A percentile compares a stretch with the other conserved stretches of the same genome.
phyloP scores from a whole-genome alignment of 2,797 vertebrate genomes.

The Chelonia mydas region DNA sequence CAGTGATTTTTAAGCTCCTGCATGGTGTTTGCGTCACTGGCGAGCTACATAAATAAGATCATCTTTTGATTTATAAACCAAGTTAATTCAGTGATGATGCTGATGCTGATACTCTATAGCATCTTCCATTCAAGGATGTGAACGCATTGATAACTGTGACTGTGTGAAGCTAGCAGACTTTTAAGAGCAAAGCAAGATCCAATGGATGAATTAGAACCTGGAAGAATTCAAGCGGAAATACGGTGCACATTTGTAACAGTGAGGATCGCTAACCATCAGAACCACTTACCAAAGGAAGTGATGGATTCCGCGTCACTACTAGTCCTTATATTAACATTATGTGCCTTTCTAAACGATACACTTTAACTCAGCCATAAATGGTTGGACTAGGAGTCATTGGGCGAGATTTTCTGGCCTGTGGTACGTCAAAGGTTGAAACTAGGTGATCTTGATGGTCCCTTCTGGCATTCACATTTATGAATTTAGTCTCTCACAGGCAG shows the following conservation, averaged over 20 bases:
- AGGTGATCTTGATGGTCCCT: not conserved
- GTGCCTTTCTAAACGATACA: not conserved
- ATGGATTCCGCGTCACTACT: not conserved
- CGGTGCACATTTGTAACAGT: not conserved
- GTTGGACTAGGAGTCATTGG: not conserved
- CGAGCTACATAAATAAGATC: conserved; percentile 8
- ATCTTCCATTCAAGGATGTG: conserved; percentile 27
- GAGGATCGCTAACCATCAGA: not conserved
- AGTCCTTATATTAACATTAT: not conserved
- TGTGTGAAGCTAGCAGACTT: conserved; percentile 15
- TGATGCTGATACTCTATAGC: not conserved
- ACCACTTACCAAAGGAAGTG: accelerated
- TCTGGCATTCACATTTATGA: not conserved
- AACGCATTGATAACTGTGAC: conserved; percentile 23
- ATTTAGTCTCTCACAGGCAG: not conserved
- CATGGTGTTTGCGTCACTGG: not conserved
- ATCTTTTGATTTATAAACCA: conserved; percentile 50
- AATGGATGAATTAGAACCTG: not conserved
- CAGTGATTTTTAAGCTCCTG: conserved; percentile 7
- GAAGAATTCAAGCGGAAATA: conserved; percentile 35
- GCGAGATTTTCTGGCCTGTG: not conserved
- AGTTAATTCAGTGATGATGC: conserved; percentile 1
- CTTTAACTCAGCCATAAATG: not conserved
- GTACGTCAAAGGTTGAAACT: not conserved
- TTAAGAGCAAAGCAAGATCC: conserved; percentile 33